Evolutionary conservation across 2,797 vertebrate species (phyloP), one percentile per base, ranked within the genome.

Genomic region (Orientallactaga sibirica): DNA sequence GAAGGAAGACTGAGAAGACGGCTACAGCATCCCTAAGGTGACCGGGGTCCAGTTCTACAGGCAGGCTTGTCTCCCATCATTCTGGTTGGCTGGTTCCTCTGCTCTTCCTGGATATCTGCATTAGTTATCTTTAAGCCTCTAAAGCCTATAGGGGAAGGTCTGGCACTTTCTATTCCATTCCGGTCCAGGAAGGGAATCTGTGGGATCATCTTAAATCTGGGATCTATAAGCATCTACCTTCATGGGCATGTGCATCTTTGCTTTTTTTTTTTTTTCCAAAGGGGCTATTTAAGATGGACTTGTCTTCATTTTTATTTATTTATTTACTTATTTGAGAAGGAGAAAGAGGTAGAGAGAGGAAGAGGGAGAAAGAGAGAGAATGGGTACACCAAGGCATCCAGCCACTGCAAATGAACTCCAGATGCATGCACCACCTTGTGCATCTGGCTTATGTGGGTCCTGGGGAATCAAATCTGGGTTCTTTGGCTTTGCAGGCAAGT

Each of bases 251-350:
- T 43, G 19, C 37, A 48, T 19, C 14, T 76, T 55, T 67, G 58
- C 27, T 29, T 25, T 90, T 88, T 88, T 77, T 29, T 25, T 90
- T 88, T 88, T 77, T 70, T 92, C 55, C 55, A 11, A 92, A 64
- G 75, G 27, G 22, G 52, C 41, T 83, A 29, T 41, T 43, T 55
- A 74, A 92, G 4, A 83, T 20, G 7, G 4, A 55, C 55, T 71
- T 79, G n/a, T 74, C 73, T 77, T 52, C 20, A 37, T 19, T 58
- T 58, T 58, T 58, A 58, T 58, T 58, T 58, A 48, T 48, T 48
- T 48, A 10, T 58, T 58, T 58, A 48, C 10, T 48, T 48, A 10
- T 48, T 48, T 48, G 48, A 48, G 48, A 48, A 10, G 48, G 48
- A 48, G 48, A 48, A 48, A 48, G 48, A 48, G 43, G 43, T 48